Evolutionary conservation across 2,113 vertebrate species (phyloP).

Genomic region (Catharus minimus): DNA sequence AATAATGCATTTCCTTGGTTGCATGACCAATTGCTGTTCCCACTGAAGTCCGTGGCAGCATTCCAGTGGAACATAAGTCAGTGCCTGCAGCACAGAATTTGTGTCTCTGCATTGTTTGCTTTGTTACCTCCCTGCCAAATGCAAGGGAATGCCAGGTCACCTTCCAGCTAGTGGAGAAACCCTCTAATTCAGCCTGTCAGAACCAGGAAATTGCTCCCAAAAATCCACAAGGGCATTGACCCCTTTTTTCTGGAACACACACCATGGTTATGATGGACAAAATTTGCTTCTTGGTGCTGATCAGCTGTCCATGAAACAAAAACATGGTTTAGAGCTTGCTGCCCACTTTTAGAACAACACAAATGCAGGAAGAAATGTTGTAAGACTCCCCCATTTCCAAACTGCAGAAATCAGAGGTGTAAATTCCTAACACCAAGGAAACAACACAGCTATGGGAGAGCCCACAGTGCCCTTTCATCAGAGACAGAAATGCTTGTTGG

Average conservation of each 20-base stretch:
- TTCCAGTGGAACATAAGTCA: background rate
- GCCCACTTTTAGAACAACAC: background rate
- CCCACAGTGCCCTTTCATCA: background rate
- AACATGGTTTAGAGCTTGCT: background rate
- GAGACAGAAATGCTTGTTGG: background rate
- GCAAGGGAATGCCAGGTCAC: background rate
- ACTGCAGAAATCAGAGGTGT: background rate
- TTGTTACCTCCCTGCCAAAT: background rate
- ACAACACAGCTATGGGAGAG: background rate
- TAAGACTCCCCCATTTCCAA: background rate
- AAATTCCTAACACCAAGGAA: background rate
- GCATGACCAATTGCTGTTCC: slow-evolving; percentile 17
- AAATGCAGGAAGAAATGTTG: background rate
- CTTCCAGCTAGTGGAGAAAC: background rate
- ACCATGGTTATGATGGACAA: background rate
- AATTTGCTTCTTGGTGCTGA: background rate
- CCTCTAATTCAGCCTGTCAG: background rate
- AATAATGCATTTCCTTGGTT: slow-evolving; percentile 33
- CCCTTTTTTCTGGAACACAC: background rate
- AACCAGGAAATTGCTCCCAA: background rate
- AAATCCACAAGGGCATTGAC: background rate
- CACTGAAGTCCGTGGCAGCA: background rate
- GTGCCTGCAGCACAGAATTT: background rate
- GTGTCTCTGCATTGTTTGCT: background rate
- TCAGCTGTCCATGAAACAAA: background rate